Evolutionary conservation across 2,888 invertebrate species (phyloP).

Genomic region (Rosalia funebris): DNA sequence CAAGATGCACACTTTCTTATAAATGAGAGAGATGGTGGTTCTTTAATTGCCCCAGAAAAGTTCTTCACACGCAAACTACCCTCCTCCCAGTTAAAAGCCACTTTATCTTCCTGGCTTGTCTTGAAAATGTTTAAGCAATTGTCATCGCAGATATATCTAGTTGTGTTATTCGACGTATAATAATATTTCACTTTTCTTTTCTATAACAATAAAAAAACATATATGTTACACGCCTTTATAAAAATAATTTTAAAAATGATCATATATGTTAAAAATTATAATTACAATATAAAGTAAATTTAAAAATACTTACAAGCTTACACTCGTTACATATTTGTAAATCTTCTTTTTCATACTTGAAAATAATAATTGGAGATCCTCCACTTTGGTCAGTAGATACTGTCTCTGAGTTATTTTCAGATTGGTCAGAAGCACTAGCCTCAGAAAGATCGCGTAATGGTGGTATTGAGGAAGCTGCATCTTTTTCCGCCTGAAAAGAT

Average conservation of each 20-base stretch:
- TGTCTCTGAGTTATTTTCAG: slow-evolving; percentile 34
- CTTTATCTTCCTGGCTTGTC: slow-evolving; percentile 61
- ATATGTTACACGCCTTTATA: too few species aligned
- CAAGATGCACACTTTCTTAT: slow-evolving; percentile 66
- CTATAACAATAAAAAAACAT: slow-evolving; percentile 47
- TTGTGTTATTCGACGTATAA: slow-evolving; percentile 64
- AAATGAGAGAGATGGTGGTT: slow-evolving; percentile 46
- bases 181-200: slow-evolving; percentile 64
- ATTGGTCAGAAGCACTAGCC: slow-evolving; percentile 55
- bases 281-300: slow-evolving; percentile 7
- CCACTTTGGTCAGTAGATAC: slow-evolving; percentile 30
- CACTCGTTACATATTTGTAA: slow-evolving; percentile 66
- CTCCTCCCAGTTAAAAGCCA: slow-evolving; percentile 57
- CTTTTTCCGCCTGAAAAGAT: slow-evolving; percentile 70
- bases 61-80: slow-evolving; percentile 49
- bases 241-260: slow-evolving; percentile 6
- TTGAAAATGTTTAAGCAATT: slow-evolving; percentile 68
- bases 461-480: slow-evolving; percentile 64
- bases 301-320: slow-evolving; percentile 53
- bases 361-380: slow-evolving; percentile 42
- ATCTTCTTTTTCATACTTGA: slow-evolving; percentile 52
- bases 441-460: slow-evolving; percentile 55
- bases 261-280: too few species aligned
- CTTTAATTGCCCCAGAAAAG: slow-evolving; percentile 40
- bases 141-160: slow-evolving; percentile 68